phyloP scores from a whole-genome alignment of 92 coral and sea anemone genomes.

The Epizoanthus ramosus region DNA sequence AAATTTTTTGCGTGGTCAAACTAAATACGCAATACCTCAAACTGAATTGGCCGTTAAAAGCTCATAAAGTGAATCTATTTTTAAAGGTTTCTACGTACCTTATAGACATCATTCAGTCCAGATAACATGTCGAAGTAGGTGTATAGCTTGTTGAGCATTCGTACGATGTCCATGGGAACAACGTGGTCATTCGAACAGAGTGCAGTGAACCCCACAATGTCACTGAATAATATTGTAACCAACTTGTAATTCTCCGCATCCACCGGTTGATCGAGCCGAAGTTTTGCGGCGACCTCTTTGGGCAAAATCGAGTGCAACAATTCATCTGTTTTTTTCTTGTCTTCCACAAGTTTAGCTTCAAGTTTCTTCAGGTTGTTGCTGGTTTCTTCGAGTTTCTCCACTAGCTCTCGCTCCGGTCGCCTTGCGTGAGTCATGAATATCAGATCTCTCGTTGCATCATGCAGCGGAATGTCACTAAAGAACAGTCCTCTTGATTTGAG shows the following conservation, averaged over 20 bases:
- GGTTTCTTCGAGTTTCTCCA: constrained; percentile 94
- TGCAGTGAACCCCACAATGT: constrained; percentile 98
- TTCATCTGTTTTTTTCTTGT: constrained; percentile 93
- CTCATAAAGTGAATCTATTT: not conserved
- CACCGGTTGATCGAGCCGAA: constrained; percentile 90
- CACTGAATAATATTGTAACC: constrained; percentile 94
- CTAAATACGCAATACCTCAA: constrained; percentile 11
- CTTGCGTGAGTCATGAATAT: constrained; percentile 97
- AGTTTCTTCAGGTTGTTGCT: constrained; percentile 94
- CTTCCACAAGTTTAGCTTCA: constrained; percentile 88
- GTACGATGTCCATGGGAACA: constrained; percentile 99
- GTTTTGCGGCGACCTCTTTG: constrained; percentile 92
- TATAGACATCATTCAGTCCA: constrained; percentile 96
- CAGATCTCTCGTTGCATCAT: constrained; percentile 98
- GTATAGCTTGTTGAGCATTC: constrained; percentile 93
- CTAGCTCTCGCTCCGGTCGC: constrained; percentile 94
- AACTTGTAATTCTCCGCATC: constrained; percentile 97
- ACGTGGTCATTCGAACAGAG: constrained; percentile 92
- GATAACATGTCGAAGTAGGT: constrained; percentile 97
- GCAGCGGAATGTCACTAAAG: constrained; percentile 92
- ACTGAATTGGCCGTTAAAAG: not conserved
- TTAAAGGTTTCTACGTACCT: constrained; percentile 58
- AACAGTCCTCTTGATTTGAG: constrained; percentile 74
- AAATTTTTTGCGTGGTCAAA: not conserved
- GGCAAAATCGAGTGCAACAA: constrained; percentile 93